Evolutionary conservation across 1,140 invertebrate species (phyloP), one percentile per base, ranked within the genome.

Genomic region (Plectrocnemia conspersa): DNA sequence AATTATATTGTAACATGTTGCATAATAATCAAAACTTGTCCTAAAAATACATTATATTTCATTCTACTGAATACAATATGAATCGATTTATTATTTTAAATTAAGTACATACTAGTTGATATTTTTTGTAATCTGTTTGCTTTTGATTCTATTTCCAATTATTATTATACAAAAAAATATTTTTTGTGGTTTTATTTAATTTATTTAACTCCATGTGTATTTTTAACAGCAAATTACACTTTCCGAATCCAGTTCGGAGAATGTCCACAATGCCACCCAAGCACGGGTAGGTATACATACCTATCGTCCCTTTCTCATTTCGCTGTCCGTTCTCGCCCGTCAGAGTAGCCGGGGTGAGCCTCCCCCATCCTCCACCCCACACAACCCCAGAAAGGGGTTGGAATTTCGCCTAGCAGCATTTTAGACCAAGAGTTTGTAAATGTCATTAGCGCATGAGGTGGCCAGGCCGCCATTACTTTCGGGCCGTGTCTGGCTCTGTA

Each of bases 361-460:
- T 38, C 52, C 29, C 10, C 9, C n/a, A 16, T 44, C 44, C 33
- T 21, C 21, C 6, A 13, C 35, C 46, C 23, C 16, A 41, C 48
- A 47, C 47, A 36, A 23, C 15, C 15, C 22, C 11, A 11, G 40
- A 29, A 48, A 42, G 45, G 54, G 54, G 36, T 42, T 47, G 54
- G 48, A 52, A 56, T 55, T 45, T 55, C 49, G 47, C 52, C 58
- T 52, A 33, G 49, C 45, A 52, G 58, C 52, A 53, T 56, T 56
- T 55, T 53, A 49, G 58, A 44, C 58, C 58, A 56, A 52, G 58
- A 59, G 52, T 59, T 59, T 59, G 58, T 52, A 59, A 59, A 59
- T 59, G 58, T 59, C 58, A 59, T 59, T 59, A 59, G 58, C 53
- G 58, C 53, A 52, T 50, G 58, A 59, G 57, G 52, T 59, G 57